A percentile compares a stretch with the other conserved stretches of the same genome.
phyloP scores from a whole-genome alignment of 2,888 invertebrate species.

The Biston betularia region DNA sequence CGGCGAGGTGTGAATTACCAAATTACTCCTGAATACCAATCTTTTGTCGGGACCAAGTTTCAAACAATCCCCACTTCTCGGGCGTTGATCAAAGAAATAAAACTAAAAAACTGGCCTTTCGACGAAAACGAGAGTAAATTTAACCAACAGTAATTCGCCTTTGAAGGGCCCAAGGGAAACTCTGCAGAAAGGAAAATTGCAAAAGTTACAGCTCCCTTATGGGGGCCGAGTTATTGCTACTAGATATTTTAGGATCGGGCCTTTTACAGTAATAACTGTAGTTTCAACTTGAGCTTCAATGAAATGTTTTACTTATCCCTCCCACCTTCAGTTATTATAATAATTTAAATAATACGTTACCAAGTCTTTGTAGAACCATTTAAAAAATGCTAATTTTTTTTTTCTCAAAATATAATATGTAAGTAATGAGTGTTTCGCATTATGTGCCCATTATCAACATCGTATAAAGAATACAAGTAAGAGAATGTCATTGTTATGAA shows the following conservation, averaged over 20 bases:
- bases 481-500: slow-evolving; percentile 7
- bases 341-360: too few species aligned
- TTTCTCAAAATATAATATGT: too few species aligned
- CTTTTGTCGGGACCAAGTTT: slow-evolving; percentile 70
- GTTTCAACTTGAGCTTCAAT: slow-evolving; percentile 48
- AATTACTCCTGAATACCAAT: slow-evolving; percentile 81
- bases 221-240: slow-evolving; percentile 72
- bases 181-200: slow-evolving; percentile 78
- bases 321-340: too few species aligned
- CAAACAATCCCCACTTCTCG: slow-evolving; percentile 81
- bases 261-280: slow-evolving; percentile 47
- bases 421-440: neutral
- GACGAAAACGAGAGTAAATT: slow-evolving; percentile 79
- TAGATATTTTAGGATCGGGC: slow-evolving; percentile 63
- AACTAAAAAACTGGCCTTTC: slow-evolving; percentile 80
- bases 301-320: slow-evolving; percentile 16
- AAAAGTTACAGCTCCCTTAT: slow-evolving; percentile 82
- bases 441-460: neutral
- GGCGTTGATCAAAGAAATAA: slow-evolving; percentile 82
- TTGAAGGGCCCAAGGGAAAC: slow-evolving; percentile 76
- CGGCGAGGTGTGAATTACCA: slow-evolving; percentile 74
- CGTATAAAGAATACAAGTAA: neutral
- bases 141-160: slow-evolving; percentile 83
- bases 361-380: too few species aligned
- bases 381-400: too few species aligned